Conservation (phyloP, 2,113 vertebrate genomes). For the Zootoca vivipara region DNA sequence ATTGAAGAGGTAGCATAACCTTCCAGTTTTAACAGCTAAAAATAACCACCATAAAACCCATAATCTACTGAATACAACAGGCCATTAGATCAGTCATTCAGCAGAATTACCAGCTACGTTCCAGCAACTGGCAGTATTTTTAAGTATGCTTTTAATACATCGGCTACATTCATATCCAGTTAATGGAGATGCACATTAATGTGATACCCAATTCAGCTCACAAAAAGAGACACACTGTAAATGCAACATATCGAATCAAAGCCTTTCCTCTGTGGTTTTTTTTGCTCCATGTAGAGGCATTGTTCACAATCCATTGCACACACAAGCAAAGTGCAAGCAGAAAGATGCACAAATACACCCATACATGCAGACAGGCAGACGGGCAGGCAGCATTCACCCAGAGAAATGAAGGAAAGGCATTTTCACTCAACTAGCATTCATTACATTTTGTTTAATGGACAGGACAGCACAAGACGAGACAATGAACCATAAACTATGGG, state of each 20-base stretch:
- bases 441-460: too few species aligned
- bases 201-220: not conserved
- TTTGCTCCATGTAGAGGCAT: accelerated
- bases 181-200: accelerated
- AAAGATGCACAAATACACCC: accelerated
- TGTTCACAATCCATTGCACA: not conserved
- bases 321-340: accelerated
- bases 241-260: not conserved
- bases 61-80: not conserved
- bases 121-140: not conserved
- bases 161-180: accelerated
- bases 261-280: not conserved
- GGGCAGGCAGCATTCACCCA: not conserved
- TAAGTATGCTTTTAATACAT: not conserved
- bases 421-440: not conserved
- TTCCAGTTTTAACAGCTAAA: not conserved
- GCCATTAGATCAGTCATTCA: not conserved
- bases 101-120: accelerated
- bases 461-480: not conserved
- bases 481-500: not conserved
- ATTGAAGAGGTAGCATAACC: not conserved
- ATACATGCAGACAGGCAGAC: not conserved
- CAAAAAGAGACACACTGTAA: accelerated
- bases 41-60: not conserved
- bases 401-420: not conserved